Evolutionary conservation across 2,797 vertebrate genomes (phyloP).

Genomic region (Lithobates pipiens): DNA sequence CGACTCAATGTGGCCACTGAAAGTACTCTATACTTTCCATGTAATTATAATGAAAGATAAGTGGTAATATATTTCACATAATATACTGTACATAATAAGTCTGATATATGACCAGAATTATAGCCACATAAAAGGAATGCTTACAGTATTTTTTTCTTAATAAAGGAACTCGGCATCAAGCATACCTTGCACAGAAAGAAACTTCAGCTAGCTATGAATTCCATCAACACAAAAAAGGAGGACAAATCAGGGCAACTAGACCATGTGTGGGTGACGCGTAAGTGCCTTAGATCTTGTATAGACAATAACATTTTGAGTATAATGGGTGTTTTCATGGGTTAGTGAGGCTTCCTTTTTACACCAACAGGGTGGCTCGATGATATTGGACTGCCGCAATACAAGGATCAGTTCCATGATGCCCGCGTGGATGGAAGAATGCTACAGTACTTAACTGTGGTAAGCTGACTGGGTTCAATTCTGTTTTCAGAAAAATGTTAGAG

Average conservation of each 20-base stretch:
- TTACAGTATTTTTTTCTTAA: not conserved
- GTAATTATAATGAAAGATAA: no score
- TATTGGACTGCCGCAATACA: constrained; percentile 96
- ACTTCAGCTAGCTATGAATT: constrained; percentile 88
- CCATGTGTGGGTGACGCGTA: constrained; percentile 98
- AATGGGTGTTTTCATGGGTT: no score
- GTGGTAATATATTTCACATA: no score
- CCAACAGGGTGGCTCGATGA: constrained; percentile 94
- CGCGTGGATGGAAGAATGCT: constrained; percentile 95
- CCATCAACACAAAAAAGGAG: constrained; percentile 86
- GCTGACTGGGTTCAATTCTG: constrained; percentile 10
- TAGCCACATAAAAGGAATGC: not conserved
- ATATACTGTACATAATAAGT: not conserved
- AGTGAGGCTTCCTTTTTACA: not conserved
- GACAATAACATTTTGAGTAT: no score
- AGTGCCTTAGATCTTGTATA: constrained; percentile 65
- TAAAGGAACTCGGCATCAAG: constrained; percentile 94
- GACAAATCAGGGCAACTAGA: constrained; percentile 92
- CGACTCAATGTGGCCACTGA: no score
- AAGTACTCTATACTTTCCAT: no score
- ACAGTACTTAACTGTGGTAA: constrained; percentile 96
- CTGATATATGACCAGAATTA: not conserved
- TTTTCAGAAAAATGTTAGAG: not conserved
- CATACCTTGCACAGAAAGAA: constrained; percentile 96
- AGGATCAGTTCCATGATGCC: constrained; percentile 96